A percentile compares a stretch with the other conserved stretches of the same genome.
These are phyloP conservation scores for Rana temporaria DNA, from an alignment of 2,113 vertebrate genomes.

Conservation along the genomic window DNA sequence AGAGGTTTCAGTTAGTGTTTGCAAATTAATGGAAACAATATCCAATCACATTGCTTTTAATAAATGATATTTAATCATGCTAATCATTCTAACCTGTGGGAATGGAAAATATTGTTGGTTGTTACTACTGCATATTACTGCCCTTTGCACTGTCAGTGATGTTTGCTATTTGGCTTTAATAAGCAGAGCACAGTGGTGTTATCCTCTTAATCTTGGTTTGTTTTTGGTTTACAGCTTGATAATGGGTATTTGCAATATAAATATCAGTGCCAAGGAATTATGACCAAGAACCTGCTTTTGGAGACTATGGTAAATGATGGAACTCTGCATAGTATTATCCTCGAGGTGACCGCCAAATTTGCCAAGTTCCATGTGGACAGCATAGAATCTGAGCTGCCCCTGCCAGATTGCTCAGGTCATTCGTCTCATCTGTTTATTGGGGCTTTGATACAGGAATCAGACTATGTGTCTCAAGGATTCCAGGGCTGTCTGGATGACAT, in stretches of 20 bases:
- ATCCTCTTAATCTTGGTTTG: too few relatives aligned
- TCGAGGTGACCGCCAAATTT: conserved; percentile 78
- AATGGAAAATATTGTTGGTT: too few relatives aligned
- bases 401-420: conserved; percentile 72
- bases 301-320: conserved; percentile 73
- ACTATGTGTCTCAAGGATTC: conserved; percentile 70
- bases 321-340: conserved; percentile 80
- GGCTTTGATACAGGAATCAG: conserved; percentile 55
- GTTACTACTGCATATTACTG: too few relatives aligned
- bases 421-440: conserved; percentile 78
- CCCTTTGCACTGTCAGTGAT: too few relatives aligned
- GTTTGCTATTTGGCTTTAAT: too few relatives aligned
- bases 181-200: too few relatives aligned
- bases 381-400: conserved; percentile 66
- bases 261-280: conserved; percentile 74
- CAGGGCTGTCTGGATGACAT: conserved; percentile 85
- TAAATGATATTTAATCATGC: too few relatives aligned
- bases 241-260: conserved; percentile 76
- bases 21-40: too few relatives aligned
- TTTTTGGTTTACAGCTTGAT: conserved; percentile 73
- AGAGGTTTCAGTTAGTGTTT: too few relatives aligned
- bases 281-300: conserved; percentile 67
- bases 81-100: too few relatives aligned
- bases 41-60: too few relatives aligned
- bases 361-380: conserved; percentile 78